Evolutionary conservation across 2,113 vertebrate species (phyloP).

Genomic region (Leptosomus discolor): DNA sequence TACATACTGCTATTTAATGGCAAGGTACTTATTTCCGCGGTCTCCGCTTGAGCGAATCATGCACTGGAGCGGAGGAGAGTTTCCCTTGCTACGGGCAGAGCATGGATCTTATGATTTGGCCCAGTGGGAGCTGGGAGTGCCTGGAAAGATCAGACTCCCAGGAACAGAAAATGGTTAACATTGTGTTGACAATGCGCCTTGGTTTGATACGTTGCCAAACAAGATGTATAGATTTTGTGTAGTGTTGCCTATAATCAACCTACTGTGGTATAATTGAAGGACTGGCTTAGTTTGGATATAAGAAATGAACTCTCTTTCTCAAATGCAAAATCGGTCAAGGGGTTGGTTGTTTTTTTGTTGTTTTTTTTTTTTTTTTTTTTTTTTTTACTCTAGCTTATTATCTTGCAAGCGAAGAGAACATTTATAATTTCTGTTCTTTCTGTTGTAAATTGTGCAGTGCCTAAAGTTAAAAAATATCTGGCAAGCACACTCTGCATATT

Average conservation of each 20-base stretch:
- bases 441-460: neutral
- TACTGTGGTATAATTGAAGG: constrained; percentile 10
- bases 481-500: neutral
- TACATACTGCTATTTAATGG: neutral
- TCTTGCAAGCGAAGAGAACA: neutral
- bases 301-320: constrained; percentile 7
- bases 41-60: fast-evolving
- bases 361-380: neutral
- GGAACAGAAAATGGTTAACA: neutral
- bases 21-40: fast-evolving
- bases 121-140: neutral
- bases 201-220: constrained; percentile 21
- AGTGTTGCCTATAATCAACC: constrained; percentile 42
- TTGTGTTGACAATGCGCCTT: neutral
- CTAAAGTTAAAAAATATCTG: constrained; percentile 25
- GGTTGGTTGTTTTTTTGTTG: neutral
- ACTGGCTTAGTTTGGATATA: neutral
- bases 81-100: neutral
- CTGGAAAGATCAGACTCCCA: neutral
- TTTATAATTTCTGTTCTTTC: constrained; percentile 46
- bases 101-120: constrained; percentile 8
- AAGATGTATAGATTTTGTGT: constrained; percentile 7
- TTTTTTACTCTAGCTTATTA: neutral
- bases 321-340: constrained; percentile 6
- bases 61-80: neutral